Percentiles rank a stretch among this genome's conserved stretches.
These are phyloP conservation scores for Galerucella nymphaeae DNA, from an alignment of 2,888 invertebrate species.

Conservation along the genomic window DNA sequence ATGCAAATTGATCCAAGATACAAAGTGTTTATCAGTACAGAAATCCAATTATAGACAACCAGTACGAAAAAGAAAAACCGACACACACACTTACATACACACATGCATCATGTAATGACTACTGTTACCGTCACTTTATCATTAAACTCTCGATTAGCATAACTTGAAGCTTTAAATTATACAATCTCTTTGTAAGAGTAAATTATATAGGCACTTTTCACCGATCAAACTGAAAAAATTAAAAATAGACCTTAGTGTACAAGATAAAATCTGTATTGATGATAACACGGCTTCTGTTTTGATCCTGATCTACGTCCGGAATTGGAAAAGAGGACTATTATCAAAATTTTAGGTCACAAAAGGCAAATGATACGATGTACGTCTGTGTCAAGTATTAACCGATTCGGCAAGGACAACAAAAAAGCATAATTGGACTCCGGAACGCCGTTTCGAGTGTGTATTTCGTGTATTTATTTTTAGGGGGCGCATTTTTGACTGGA, in stretches of 20 bases:
- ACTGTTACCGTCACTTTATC: constrained; percentile 20
- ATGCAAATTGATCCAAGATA: too few species aligned
- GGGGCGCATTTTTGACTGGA: background rate
- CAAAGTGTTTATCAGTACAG: background rate
- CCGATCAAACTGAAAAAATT: constrained; percentile 1
- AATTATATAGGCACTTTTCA: constrained; percentile 28
- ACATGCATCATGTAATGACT: constrained; percentile 11
- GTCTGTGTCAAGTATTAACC: too few species aligned
- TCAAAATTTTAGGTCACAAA: background rate
- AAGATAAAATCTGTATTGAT: constrained; percentile 36
- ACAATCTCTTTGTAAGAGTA: constrained; percentile 34
- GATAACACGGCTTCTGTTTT: constrained; percentile 34
- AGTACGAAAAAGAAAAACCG: background rate
- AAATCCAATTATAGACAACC: constrained; percentile 5
- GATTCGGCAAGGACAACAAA: constrained; percentile 26
- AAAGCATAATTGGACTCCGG: constrained; percentile 29
- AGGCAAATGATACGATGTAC: too few species aligned
- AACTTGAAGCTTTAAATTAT: constrained; percentile 30
- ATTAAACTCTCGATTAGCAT: constrained; percentile 22
- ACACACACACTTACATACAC: background rate
- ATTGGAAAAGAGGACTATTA: background rate
- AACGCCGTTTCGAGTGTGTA: constrained; percentile 13
- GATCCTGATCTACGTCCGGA: constrained; percentile 45
- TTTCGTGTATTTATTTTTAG: background rate
- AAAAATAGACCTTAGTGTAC: background rate